A percentile compares a stretch with the other conserved stretches of the same genome.
These are phyloP conservation scores for Antheraea assamensis DNA, from an alignment of 2,888 invertebrate species.

Conservation along the genomic window DNA sequence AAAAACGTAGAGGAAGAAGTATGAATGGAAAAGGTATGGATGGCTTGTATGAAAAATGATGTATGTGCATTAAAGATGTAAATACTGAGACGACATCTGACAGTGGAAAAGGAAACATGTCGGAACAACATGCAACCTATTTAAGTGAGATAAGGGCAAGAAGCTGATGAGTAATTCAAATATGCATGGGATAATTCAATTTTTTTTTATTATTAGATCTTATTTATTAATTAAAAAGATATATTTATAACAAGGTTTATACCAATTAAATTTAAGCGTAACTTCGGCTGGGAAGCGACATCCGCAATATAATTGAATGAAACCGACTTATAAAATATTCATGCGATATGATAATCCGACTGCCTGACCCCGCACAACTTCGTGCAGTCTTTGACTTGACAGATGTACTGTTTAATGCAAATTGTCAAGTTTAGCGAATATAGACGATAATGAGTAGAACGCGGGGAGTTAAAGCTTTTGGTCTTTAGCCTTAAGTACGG, in stretches of 20 bases:
- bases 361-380: conserved; percentile 36
- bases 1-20: too few species aligned
- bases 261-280: not conserved
- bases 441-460: conserved; percentile 40
- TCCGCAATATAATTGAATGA: conserved; percentile 68
- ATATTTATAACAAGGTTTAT: not conserved
- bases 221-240: not conserved
- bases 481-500: too few species aligned
- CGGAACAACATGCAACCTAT: too few species aligned
- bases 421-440: conserved; percentile 60
- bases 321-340: conserved; percentile 76
- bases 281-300: conserved; percentile 11
- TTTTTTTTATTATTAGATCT: not conserved
- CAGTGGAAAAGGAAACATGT: too few species aligned
- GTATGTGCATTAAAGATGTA: too few species aligned
- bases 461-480: conserved; percentile 22
- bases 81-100: too few species aligned
- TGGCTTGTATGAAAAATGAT: too few species aligned
- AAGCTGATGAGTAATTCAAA: too few species aligned
- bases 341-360: conserved; percentile 76
- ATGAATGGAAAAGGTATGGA: too few species aligned
- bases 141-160: too few species aligned
- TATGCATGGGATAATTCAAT: too few species aligned
- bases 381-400: conserved; percentile 46
- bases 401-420: conserved; percentile 64